phyloP scores from a whole-genome alignment of 2,797 vertebrate species.

The Chromobotia macracanthus region DNA sequence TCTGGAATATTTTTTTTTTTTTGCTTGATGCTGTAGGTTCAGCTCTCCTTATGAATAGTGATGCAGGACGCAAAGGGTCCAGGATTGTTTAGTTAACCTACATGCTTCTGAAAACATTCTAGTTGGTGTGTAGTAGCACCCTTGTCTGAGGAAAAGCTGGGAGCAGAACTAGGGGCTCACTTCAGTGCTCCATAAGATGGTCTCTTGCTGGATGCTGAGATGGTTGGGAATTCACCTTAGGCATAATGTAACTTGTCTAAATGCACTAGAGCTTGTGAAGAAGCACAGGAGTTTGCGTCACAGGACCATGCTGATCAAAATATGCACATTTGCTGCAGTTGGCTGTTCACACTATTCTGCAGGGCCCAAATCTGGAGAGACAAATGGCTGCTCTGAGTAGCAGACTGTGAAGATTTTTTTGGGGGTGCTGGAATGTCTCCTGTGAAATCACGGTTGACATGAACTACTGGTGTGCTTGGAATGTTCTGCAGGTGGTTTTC shows the following conservation, averaged over 20 bases:
- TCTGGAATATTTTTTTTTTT: too few species aligned
- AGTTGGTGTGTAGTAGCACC: neutral
- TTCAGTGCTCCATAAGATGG: neutral
- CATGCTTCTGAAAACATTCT: conserved; percentile 1
- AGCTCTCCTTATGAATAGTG: too few species aligned
- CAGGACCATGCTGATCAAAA: neutral
- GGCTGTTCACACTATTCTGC: conserved; percentile 1
- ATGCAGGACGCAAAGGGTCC: too few species aligned
- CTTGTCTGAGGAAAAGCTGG: neutral
- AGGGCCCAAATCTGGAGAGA: conserved; percentile 22
- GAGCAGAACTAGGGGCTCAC: neutral
- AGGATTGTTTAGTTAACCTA: neutral
- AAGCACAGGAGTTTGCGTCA: neutral
- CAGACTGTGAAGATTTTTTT: conserved; percentile 38
- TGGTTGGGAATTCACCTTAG: neutral
- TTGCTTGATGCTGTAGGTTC: too few species aligned
- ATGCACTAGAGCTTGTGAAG: conserved; percentile 19
- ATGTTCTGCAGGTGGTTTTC: conserved; percentile 60
- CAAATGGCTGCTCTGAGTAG: conserved; percentile 6
- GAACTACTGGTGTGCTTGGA: conserved; percentile 54
- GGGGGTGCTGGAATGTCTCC: conserved; percentile 46
- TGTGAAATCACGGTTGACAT: conserved; percentile 56
- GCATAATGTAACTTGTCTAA: conserved; percentile 1
- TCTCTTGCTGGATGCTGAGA: neutral
- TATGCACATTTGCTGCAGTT: conserved; percentile 32